Base-by-base conservation (phyloP, 2,888 invertebrate species). In the Epistrophe eligans region DNA sequence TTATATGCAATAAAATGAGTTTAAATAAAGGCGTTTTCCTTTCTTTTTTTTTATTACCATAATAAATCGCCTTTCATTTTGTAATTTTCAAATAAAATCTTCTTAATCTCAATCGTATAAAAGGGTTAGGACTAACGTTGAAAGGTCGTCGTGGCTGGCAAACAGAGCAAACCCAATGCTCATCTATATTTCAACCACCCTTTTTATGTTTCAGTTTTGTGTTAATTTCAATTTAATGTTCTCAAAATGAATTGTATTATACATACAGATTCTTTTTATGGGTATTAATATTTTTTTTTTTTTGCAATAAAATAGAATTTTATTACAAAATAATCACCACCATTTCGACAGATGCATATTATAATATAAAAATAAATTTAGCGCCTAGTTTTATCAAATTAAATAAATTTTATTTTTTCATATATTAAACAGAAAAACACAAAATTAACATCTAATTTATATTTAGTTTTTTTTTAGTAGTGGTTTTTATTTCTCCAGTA, bases 181-280 rank as follows among this genome's bases (percentile, higher is more conserved):
- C 55, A 40, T 70, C 40, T 40, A 40, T 55, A 55, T 62, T 70
- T 55, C 15, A 52, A 38, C 79, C 55, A 55, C 28, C 55, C 24
- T 70, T 60, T 70, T 58, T 67, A 43, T 60, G 45, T 66, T 74
- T 76, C 79, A 79, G 74, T 84, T 76, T 72, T 38, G 58, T 73
- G 60, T 72, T 84, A 81, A 81, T 77, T 81, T 81, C 58, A 84
- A 72, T 84, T 80, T 84, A 67, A 80, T 80, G 64, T 60, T 83
- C 15, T 28, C 15, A 62, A 70, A 62, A 74, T 35, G 58, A 58
- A 48, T 48, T 17, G 2, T 60, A 17, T 9, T 10, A 28, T 32
- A 50, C 32, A 17, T 58, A 58, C 24, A 43, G 17, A 66, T 48
- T 48, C 9, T 62, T 57, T 83, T 83, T 79, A 70, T 83, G 45